Evolutionary conservation across 2,888 invertebrate genomes (phyloP).

Genomic region (Metellina segmentata): DNA sequence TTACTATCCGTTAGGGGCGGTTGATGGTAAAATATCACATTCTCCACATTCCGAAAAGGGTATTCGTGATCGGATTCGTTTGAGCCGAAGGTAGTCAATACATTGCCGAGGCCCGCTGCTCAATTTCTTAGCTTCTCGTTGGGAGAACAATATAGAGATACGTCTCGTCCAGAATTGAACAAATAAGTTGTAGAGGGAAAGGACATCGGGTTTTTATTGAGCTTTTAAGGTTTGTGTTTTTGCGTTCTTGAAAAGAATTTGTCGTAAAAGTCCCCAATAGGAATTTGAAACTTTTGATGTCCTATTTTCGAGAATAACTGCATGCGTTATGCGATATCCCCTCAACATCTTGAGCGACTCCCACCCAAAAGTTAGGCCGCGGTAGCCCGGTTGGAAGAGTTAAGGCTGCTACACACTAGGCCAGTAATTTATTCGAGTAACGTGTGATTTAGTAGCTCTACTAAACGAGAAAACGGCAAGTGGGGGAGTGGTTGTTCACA

Average conservation of each 20-base stretch:
- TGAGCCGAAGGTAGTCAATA: background rate
- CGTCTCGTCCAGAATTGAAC: background rate
- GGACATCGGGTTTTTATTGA: background rate
- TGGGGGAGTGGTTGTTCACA: too few relatives aligned
- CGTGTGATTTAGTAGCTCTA: too few relatives aligned
- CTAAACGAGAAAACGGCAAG: too few relatives aligned
- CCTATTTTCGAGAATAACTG: background rate
- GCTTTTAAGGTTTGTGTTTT: background rate
- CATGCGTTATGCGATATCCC: too few relatives aligned
- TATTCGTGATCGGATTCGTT: background rate
- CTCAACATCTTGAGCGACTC: too few relatives aligned
- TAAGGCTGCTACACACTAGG: too few relatives aligned
- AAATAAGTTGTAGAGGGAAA: background rate
- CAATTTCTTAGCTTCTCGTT: background rate
- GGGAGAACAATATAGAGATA: background rate
- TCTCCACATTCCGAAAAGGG: background rate
- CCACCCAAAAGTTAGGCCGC: too few relatives aligned
- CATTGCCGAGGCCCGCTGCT: background rate
- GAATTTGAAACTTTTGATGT: background rate
- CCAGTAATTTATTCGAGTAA: too few relatives aligned
- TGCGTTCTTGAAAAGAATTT: background rate
- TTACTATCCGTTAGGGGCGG: background rate
- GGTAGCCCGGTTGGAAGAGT: too few relatives aligned
- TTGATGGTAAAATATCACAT: constrained; percentile 27
- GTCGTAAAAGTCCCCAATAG: too few relatives aligned